phyloP scores from a whole-genome alignment of 2,113 vertebrate species.

The Osmerus mordax region DNA sequence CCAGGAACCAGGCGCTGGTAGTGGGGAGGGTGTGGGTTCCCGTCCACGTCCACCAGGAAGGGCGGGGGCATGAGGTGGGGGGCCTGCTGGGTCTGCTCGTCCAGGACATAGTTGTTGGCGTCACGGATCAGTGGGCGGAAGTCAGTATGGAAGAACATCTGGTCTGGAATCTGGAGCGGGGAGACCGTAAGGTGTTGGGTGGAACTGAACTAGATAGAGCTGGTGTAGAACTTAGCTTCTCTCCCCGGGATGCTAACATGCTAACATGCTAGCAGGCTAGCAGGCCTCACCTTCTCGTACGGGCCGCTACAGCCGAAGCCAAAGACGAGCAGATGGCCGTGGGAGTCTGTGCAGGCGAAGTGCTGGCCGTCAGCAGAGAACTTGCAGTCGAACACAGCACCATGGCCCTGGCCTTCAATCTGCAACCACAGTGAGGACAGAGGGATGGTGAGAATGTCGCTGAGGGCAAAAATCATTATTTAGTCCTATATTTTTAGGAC shows the following conservation, averaged over 20 bases:
- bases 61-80: constrained; percentile 98
- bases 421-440: constrained; percentile 51
- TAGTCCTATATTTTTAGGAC: too few relatives aligned
- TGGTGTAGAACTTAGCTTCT: too few relatives aligned
- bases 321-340: constrained; percentile 94
- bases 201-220: too few relatives aligned
- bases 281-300: constrained; percentile 85
- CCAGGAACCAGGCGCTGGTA: constrained; percentile 95
- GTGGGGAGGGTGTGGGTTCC: constrained; percentile 91
- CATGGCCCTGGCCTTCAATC: constrained; percentile 98
- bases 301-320: constrained; percentile 94
- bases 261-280: too few relatives aligned
- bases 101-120: constrained; percentile 94
- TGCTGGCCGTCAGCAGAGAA: constrained; percentile 96
- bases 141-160: constrained; percentile 99
- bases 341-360: constrained; percentile 97
- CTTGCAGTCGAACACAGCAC: constrained; percentile 97
- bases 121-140: constrained; percentile 97
- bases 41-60: constrained; percentile 95
- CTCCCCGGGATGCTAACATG: too few relatives aligned
- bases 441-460: neutral
- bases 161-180: constrained; percentile 87
- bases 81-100: constrained; percentile 98
- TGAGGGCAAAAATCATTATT: neutral
- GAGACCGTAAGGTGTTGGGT: neutral